Base-by-base conservation (phyloP, 2,888 invertebrate species). In the Lucinisca nassula region DNA sequence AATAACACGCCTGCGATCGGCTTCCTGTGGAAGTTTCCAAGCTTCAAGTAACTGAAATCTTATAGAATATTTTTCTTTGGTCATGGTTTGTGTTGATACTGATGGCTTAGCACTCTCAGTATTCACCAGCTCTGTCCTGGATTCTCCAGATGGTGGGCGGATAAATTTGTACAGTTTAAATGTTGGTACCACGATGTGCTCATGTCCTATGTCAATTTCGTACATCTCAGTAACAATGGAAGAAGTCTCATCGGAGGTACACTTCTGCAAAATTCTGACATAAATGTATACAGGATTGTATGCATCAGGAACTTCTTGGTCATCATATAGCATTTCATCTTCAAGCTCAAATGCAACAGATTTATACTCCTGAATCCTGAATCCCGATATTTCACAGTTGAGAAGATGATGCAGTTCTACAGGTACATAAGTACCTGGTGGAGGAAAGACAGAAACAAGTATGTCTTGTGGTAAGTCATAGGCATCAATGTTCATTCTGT, bases 1-100 rank as follows among this genome's bases (percentile, higher is more conserved):
- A 2, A 89, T 81, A 2, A 92, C 45, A 30, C 55, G 73, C 58
- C 67, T 85, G 76, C 87, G 79, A 40, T 90, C 86, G 24, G 24
- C 49, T 32, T 87, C 83, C 10, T 45, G 10, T 4, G 79, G 37
- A 24, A 84, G 30, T 55, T 73, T 61, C 88, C 89, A 91, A 12
- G 89, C 82, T 45, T 86, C 84, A 17, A 30, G 72, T 4, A 92
- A 61, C 12, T 21, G n/a, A 55, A 17, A 21, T 55, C 55, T 55
- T 4, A 55, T 21, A 55, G 55, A 55, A 21, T 55, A 55, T 17
- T 17, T 17, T 21, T 17, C 55, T 55, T 55, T 21, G 21, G 8
- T 8, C 10, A 55, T 3, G 4, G 55, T 4, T 55, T 55, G 21
- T 17, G 10, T 55, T 17, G 12, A 17, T 21, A 55, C n/a, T 4